Evolutionary conservation across 2,113 vertebrate genomes (phyloP), one percentile per base, ranked within the genome.

Genomic region (Aegotheles bennettii): DNA sequence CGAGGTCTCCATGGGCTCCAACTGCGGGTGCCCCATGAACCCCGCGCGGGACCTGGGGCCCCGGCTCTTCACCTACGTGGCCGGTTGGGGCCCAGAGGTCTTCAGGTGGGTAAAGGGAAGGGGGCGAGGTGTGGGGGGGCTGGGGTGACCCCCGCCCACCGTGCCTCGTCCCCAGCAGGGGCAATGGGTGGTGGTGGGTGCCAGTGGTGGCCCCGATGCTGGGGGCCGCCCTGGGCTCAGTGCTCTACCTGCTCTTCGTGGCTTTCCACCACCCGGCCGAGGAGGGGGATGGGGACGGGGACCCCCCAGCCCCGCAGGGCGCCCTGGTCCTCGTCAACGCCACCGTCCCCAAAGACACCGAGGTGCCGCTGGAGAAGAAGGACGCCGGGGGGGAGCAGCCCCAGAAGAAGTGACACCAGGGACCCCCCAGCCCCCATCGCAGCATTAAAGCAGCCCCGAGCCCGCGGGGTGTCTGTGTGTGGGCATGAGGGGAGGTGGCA

Each of bases 101-200:
- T 98, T 98, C 92, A 98, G 97, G 97, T 98, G 47, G 56, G 98
- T 96, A 17, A 9, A 45, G 24, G 40, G 26, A 70, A 48, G 53
- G 47, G 42, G 36, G 54, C 0, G 1, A 54, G 67, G 23, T 10
- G 38, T 13, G 56, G 28, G 26, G 38, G 14, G 15, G 10, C 19
- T 19, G 13, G 9, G 9, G 16, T 33, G 65, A 63, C 20, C 10
- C 57, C 7, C 4, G 42, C 12, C 78, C 60, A 71, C 82, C 9
- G 6, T 36, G 20, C 36, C 31, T 33, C 11, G 0, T 88, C 86
- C n/a, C 33, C 87, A 99, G 98, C 40, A 98, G 98, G 35, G 98
- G 98, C 40, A 96, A 96, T 9, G 96, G 98, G 3, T 99, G 99
- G 99, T 99, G 98, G 98, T 99, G 99, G 99, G 97, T 99, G 18